phyloP scores from a whole-genome alignment of 2,888 invertebrate genomes.

The Thalpophila matura region DNA sequence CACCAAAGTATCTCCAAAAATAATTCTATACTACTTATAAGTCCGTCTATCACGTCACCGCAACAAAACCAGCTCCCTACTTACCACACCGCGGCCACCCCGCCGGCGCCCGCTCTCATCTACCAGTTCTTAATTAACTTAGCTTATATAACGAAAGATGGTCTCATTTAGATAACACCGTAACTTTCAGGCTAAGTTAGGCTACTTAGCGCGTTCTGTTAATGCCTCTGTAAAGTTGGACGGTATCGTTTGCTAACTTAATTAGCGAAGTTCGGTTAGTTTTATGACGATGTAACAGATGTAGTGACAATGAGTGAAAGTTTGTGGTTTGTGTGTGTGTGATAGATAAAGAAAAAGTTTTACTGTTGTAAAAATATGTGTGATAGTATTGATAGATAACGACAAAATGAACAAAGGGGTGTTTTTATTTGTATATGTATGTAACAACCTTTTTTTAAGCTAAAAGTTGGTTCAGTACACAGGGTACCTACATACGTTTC shows the following conservation, averaged over 20 bases:
- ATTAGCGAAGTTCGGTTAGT: constrained; percentile 76
- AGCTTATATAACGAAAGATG: constrained; percentile 91
- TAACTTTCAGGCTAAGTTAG: constrained; percentile 87
- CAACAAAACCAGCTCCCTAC: constrained; percentile 56
- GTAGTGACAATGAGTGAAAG: constrained; percentile 49
- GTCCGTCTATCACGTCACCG: neutral
- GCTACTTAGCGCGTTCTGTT: constrained; percentile 83
- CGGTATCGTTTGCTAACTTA: constrained; percentile 71
- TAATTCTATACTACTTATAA: too few species aligned
- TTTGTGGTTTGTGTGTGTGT: constrained; percentile 21
- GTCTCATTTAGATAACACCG: constrained; percentile 91
- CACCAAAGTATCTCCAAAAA: too few species aligned
- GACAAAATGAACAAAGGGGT: too few species aligned
- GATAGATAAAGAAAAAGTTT: neutral
- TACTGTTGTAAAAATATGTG: constrained; percentile 1
- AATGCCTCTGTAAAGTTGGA: constrained; percentile 74
- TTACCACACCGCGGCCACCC: constrained; percentile 78
- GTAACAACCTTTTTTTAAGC: too few species aligned
- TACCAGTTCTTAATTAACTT: constrained; percentile 91
- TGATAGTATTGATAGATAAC: neutral
- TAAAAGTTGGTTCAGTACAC: too few species aligned
- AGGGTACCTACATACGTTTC: too few species aligned
- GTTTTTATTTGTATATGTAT: too few species aligned
- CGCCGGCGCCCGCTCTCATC: constrained; percentile 90
- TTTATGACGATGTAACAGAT: constrained; percentile 71